Percentiles rank a stretch among this genome's conserved stretches.
phyloP scores from a whole-genome alignment of 1,140 invertebrate genomes.

The Aphelenchoides besseyi region DNA sequence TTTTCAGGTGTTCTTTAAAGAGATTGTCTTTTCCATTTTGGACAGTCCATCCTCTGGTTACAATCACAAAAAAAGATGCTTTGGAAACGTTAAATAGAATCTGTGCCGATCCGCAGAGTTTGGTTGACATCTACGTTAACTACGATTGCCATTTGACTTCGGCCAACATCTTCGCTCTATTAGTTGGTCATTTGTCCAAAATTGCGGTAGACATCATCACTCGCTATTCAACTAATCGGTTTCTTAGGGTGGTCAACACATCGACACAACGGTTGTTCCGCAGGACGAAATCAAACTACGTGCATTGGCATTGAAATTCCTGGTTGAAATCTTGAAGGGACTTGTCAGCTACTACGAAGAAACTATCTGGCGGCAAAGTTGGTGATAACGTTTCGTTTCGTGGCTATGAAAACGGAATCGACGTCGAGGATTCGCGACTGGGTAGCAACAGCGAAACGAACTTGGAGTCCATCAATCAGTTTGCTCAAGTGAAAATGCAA shows the following conservation, averaged over 20 bases:
- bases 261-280: conserved; percentile 23
- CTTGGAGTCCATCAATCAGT: conserved; percentile 78
- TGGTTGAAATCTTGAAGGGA: conserved; percentile 94
- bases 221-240: no score
- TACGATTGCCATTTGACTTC: conserved; percentile 98
- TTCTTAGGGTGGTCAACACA: not conserved
- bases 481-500: conserved; percentile 92
- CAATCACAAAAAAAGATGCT: conserved; percentile 99
- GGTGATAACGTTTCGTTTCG: conserved; percentile 45
- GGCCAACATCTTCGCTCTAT: conserved; percentile 92
- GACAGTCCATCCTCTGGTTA: conserved; percentile 90
- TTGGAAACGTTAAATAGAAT: conserved; percentile 93
- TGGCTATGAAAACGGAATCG: conserved; percentile 15
- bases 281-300: conserved; percentile 71
- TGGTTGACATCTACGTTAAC: conserved; percentile 99
- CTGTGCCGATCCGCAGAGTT: conserved; percentile 92
- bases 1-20: conserved; percentile 86
- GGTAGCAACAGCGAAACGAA: conserved; percentile 33
- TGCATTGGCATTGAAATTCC: conserved; percentile 87
- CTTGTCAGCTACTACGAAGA: conserved; percentile 99
- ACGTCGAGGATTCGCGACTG: conserved; percentile 12
- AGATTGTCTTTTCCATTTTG: conserved; percentile 96
- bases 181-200: conserved; percentile 89
- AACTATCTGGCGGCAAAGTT: conserved; percentile 72
- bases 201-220: conserved; percentile 74